Conservation (phyloP, 2,113 vertebrate species). For the Stegostoma tigrinum region DNA sequence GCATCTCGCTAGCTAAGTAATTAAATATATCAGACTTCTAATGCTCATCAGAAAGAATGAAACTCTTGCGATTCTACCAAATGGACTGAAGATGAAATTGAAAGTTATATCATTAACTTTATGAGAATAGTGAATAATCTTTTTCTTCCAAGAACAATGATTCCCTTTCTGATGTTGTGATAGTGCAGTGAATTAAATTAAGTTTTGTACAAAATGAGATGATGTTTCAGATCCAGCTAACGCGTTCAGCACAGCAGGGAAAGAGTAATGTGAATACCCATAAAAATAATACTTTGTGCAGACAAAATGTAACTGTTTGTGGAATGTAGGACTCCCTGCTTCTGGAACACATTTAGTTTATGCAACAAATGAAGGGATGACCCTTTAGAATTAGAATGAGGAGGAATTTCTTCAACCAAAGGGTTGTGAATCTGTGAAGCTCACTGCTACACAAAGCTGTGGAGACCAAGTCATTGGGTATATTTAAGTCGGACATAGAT, state of each 20-base stretch:
- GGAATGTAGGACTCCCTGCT: background rate
- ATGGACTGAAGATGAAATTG: background rate
- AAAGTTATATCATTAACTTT: background rate
- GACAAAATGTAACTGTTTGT: background rate
- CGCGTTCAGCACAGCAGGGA: background rate
- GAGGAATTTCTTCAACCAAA: no score
- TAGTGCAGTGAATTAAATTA: background rate
- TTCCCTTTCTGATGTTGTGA: background rate
- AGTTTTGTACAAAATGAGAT: background rate
- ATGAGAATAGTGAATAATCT: background rate
- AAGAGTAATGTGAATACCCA: background rate
- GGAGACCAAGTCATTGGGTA: no score
- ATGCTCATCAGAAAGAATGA: constrained; percentile 1
- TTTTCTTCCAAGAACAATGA: background rate
- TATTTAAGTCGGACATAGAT: no score
- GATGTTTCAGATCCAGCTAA: background rate
- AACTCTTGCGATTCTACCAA: background rate
- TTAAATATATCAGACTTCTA: background rate
- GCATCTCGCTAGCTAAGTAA: background rate
- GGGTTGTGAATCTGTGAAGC: no score
- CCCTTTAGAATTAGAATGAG: no score
- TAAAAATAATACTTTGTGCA: background rate
- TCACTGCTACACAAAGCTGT: no score
- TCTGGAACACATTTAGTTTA: background rate
- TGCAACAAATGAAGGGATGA: background rate